Percentiles rank a stretch among this genome's conserved stretches.
Conservation (phyloP, 2,113 vertebrate species). For the Terrapene triunguis region DNA sequence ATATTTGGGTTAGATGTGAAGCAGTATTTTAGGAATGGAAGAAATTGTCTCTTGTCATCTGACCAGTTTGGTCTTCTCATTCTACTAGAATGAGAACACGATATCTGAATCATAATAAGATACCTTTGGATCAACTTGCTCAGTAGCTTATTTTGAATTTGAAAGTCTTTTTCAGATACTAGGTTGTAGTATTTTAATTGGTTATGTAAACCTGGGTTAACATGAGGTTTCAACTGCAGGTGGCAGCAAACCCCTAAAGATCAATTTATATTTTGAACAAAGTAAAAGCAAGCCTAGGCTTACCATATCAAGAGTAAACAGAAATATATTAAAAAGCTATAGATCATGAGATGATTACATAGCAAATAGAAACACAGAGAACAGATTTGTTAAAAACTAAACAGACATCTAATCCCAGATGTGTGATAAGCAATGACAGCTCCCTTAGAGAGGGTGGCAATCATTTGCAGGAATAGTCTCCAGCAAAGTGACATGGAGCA, state of each 20-base stretch:
- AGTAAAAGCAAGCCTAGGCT: background rate
- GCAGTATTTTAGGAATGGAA: background rate
- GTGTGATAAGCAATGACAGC: constrained; percentile 55
- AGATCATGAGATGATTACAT: background rate
- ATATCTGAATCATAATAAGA: background rate
- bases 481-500: constrained; percentile 15
- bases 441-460: constrained; percentile 45
- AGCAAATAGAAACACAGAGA: background rate
- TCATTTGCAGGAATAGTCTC: constrained; percentile 35
- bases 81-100: background rate
- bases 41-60: background rate
- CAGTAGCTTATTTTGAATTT: background rate
- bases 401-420: background rate
- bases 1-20: background rate
- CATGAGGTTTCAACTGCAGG: constrained; percentile 75
- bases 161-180: background rate
- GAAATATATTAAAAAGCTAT: background rate
- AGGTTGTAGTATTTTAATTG: background rate
- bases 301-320: background rate
- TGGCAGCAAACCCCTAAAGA: constrained; percentile 81
- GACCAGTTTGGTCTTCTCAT: background rate
- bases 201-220: background rate
- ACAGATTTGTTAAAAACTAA: constrained; percentile 25
- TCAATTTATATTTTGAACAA: background rate
- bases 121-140: background rate